phyloP scores from a whole-genome alignment of 2,888 invertebrate genomes.

The Linnaemya tessellans region DNA sequence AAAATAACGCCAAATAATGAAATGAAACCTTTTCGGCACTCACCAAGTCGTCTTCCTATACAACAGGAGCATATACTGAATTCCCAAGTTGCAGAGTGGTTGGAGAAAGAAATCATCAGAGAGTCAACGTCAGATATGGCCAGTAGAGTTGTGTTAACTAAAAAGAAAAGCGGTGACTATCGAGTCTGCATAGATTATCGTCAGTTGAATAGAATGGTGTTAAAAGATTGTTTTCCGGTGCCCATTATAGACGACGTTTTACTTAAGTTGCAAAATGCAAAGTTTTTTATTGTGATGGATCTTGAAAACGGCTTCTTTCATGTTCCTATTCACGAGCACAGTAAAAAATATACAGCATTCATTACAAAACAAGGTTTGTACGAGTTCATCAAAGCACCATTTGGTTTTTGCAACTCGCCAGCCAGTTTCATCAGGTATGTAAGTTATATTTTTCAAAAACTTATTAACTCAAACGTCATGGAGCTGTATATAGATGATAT shows the following conservation, averaged over 20 bases:
- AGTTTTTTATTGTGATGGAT: too few species aligned
- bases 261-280: neutral
- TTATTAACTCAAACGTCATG: too few species aligned
- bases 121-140: conserved; percentile 11
- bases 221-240: neutral
- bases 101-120: conserved; percentile 52
- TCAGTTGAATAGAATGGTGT: conserved; percentile 1
- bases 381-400: too few species aligned
- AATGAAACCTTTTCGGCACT: conserved; percentile 56
- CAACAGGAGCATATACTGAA: conserved; percentile 43
- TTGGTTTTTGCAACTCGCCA: too few species aligned
- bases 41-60: conserved; percentile 58
- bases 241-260: conserved; percentile 3
- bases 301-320: too few species aligned
- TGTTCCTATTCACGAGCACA: too few species aligned
- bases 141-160: neutral
- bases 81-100: conserved; percentile 58
- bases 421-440: too few species aligned
- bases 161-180: neutral
- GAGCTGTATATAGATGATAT: too few species aligned
- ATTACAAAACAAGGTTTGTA: too few species aligned
- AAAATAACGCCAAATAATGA: conserved; percentile 59
- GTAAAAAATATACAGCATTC: too few species aligned
- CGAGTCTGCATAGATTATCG: neutral
- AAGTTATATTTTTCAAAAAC: too few species aligned